Evolutionary conservation across 1,140 invertebrate genomes (phyloP).

Genomic region (Drosophila nigrodunni): DNA sequence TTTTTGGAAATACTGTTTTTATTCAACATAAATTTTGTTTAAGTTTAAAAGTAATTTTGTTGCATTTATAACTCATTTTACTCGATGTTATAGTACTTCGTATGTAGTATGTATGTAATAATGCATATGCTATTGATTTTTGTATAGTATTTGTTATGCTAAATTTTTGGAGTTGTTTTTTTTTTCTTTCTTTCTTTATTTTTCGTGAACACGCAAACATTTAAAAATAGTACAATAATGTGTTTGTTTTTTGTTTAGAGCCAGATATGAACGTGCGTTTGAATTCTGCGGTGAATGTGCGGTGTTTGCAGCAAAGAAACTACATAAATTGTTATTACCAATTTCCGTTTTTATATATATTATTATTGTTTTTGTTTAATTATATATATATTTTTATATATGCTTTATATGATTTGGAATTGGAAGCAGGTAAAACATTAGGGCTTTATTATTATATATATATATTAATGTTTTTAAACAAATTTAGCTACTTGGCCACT

Average conservation of each 20-base stretch:
- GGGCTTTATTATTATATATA: constrained; percentile 22
- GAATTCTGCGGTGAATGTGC: constrained; percentile 26
- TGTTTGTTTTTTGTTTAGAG: constrained; percentile 43
- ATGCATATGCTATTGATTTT: constrained; percentile 72
- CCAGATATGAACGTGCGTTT: constrained; percentile 57
- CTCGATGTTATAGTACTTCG: constrained; percentile 70
- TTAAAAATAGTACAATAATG: constrained; percentile 57
- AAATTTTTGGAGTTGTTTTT: constrained; percentile 67
- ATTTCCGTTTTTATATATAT: constrained; percentile 65
- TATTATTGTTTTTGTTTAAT: constrained; percentile 28
- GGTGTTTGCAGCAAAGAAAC: constrained; percentile 32
- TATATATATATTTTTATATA: constrained; percentile 50
- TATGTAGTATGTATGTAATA: constrained; percentile 51
- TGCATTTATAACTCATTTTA: constrained; percentile 75
- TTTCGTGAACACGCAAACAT: constrained; percentile 68
- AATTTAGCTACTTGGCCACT: constrained; percentile 74
- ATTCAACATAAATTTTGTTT: constrained; percentile 81
- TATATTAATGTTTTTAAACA: constrained; percentile 48
- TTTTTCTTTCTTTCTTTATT: too few relatives aligned
- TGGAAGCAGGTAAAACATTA: constrained; percentile 64
- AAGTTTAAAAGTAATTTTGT: constrained; percentile 81
- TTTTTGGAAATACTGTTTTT: constrained; percentile 83
- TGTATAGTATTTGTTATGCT: constrained; percentile 63
- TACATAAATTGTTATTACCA: constrained; percentile 65
- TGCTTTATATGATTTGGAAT: constrained; percentile 54